Evolutionary conservation across 2,113 vertebrate genomes (phyloP).

Genomic region (Cheirogaleus medius): DNA sequence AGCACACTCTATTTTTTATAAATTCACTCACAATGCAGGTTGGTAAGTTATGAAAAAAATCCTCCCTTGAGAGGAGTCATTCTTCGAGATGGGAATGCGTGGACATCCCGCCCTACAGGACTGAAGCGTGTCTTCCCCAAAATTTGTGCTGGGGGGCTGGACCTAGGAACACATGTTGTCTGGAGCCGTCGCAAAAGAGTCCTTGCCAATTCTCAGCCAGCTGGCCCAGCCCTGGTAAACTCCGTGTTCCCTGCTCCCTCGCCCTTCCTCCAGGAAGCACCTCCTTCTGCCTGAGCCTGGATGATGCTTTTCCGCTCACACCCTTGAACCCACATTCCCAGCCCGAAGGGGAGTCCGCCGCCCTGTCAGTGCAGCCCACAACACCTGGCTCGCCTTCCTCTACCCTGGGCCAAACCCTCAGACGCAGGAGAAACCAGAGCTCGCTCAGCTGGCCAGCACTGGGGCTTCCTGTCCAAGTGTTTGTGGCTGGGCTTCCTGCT

Average conservation of each 20-base stretch:
- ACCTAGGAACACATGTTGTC: neutral
- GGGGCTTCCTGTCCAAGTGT: constrained; percentile 69
- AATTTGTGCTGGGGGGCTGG: neutral
- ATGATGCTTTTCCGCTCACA: constrained; percentile 57
- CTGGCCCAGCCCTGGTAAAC: constrained; percentile 15
- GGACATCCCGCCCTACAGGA: neutral
- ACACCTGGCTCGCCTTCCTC: constrained; percentile 71
- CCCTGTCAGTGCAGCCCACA: neutral
- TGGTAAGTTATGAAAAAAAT: neutral
- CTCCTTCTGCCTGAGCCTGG: neutral
- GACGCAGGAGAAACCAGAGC: constrained; percentile 70
- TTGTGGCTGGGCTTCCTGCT: constrained; percentile 73
- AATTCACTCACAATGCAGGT: neutral
- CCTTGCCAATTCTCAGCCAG: neutral
- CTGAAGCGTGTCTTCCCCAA: neutral
- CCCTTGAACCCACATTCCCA: constrained; percentile 60
- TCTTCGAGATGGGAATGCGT: neutral
- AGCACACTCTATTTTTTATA: neutral
- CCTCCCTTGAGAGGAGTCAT: neutral
- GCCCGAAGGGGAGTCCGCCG: neutral
- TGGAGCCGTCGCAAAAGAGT: neutral
- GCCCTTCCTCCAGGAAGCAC: constrained; percentile 65
- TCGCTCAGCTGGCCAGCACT: constrained; percentile 58
- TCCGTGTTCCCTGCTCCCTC: neutral
- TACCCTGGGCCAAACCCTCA: constrained; percentile 64